Base-by-base conservation (phyloP, 2,797 vertebrate species). In the Lepus townsendii region DNA sequence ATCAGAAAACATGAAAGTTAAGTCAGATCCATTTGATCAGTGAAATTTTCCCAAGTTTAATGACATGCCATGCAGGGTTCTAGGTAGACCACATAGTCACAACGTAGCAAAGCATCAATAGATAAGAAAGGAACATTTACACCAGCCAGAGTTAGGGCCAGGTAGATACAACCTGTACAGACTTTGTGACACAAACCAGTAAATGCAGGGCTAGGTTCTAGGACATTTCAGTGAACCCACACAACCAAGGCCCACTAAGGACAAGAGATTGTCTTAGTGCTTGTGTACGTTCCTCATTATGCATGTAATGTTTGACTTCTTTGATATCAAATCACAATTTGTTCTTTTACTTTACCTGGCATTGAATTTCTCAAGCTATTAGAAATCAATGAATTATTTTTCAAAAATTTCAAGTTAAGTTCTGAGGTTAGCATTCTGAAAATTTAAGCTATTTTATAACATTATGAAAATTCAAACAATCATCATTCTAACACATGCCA, bases 371-470 rank as follows among this genome's bases (percentile, higher is more conserved):
- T 91, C 79, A 72, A 78, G 72, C 22, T 77, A 1, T 62, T 54
- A 87, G 78, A 42, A 89, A 80, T 91, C 20, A 38, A 27, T n/a
- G 30, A 7, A 57, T 57, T 38, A 17, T 52, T 86, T 95, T 95
- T 65, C 22, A 84, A 87, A 75, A 60, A 6, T 50, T 83, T 86
- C 38, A 30, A 85, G 83, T 78, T 75, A 88, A 92, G 7, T 86
- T 83, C 24, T 76, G 4, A 50, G n/a, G 79, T 50, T 54, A 71
- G 72, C 38, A 32, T 3, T 62, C 24, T 32, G 26, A 88, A 92
- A 71, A 52, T 75, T 83, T 88, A 73, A 96, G 17, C 16, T 66
- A 20, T 92, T 73, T 88, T 90, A 32, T 52, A 75, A 88, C 73
- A 35, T 5, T 68, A 6, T 24, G 71, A 94, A 93, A 83, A 84